Percentiles rank a stretch among this genome's conserved stretches.
phyloP scores from a whole-genome alignment of 2,888 invertebrate species.

The Patella caerulea region DNA sequence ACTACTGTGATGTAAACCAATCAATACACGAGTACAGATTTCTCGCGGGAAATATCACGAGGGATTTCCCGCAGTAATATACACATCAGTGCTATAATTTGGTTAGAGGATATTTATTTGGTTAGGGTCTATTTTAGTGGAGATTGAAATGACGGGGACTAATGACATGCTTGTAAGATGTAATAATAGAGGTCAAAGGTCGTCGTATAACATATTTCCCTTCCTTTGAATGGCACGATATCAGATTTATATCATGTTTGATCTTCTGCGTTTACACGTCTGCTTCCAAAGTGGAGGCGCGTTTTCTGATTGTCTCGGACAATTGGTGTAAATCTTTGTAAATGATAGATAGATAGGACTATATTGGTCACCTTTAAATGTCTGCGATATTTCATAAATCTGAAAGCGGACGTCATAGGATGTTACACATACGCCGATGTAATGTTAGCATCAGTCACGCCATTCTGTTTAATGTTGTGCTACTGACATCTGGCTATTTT shows the following conservation, averaged over 20 bases:
- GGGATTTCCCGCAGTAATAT: background rate
- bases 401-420: no score
- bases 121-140: background rate
- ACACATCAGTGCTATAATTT: background rate
- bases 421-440: no score
- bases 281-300: slow-evolving; percentile 2
- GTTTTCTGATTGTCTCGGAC: background rate
- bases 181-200: slow-evolving; percentile 4
- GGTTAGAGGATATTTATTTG: slow-evolving; percentile 5
- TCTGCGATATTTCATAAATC: no score
- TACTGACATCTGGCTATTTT: no score
- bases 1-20: background rate
- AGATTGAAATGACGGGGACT: slow-evolving; percentile 3
- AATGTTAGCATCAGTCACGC: no score
- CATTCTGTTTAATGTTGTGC: no score
- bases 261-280: slow-evolving; percentile 4
- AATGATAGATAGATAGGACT: no score
- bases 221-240: background rate
- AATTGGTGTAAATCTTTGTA: no score
- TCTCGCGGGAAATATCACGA: background rate
- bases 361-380: no score
- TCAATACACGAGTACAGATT: background rate
- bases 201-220: background rate
- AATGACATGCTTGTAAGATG: background rate
- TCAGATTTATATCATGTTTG: slow-evolving; percentile 2